A percentile compares a stretch with the other conserved stretches of the same genome.
phyloP scores from a whole-genome alignment of 1,140 invertebrate species.

The Neodiprion pinetum region DNA sequence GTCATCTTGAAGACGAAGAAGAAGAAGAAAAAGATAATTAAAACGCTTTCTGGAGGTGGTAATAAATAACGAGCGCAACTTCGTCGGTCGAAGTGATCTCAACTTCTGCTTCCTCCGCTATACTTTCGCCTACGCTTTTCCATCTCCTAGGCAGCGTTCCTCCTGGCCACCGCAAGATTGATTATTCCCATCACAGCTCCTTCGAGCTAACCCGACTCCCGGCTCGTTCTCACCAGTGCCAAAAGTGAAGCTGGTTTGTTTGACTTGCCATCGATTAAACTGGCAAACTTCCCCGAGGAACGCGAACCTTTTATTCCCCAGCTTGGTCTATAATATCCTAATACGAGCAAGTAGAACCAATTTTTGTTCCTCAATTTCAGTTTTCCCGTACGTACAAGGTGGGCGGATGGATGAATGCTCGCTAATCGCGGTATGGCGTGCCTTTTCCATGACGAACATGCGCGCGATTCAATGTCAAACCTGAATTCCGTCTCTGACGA shows the following conservation, averaged over 20 bases:
- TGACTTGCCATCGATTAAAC: conserved; percentile 4
- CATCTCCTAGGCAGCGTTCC: not conserved
- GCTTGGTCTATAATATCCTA: too few species aligned
- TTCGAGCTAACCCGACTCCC: not conserved
- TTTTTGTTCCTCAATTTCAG: not conserved
- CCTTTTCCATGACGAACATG: not conserved
- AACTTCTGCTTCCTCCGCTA: not conserved
- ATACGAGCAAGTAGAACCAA: too few species aligned
- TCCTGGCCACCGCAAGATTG: not conserved
- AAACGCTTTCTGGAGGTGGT: not conserved
- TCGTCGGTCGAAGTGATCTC: not conserved
- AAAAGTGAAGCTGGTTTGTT: not conserved
- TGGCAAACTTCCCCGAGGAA: not conserved
- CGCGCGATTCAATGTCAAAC: not conserved
- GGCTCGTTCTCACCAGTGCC: not conserved
- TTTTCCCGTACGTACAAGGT: not conserved
- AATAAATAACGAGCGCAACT: not conserved
- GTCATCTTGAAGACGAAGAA: too few species aligned
- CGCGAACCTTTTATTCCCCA: not conserved
- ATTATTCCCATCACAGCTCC: conserved; percentile 7
- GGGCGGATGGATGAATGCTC: not conserved
- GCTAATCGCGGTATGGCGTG: conserved; percentile 3
- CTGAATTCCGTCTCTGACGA: not conserved
- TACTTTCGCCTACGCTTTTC: not conserved
- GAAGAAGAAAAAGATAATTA: not conserved